Evolutionary conservation across 2,888 invertebrate species (phyloP), one percentile per base, ranked within the genome.

Genomic region (Tetrapedia diversipes): DNA sequence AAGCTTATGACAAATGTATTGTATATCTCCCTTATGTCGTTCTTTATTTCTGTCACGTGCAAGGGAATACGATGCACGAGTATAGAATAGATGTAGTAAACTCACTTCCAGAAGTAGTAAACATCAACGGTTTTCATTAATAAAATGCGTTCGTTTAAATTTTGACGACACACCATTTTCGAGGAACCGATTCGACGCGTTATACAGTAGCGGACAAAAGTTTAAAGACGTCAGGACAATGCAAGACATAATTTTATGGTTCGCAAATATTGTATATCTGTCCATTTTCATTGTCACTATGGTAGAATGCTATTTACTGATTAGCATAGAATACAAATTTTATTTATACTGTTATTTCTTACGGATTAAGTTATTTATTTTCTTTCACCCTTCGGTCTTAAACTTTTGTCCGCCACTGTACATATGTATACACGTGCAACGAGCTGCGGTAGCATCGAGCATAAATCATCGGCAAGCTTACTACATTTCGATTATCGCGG

Each of bases 11-110:
- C 43, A 41, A 43, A n/a, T 43, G 45, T 16, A 57, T n/a, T 22
- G 19, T 19, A 47, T 43, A 49, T 16, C 14, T 27, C 8, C 43
- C 16, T 43, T 41, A 34, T 70, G 57, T 47, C 32, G 56, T 22
- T 39, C 41, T 49, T 24, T 29, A 57, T 39, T 41, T 41, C 49
- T 16, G 7, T 16, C 7, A 7, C 19, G 45, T 41, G 14, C 2
- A 22, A 24, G 22, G 39, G 41, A 39, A 47, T 51, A 22, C 1
- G 47, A 56, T 10, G 19, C 14, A 16, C 4, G 16, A 70, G 7
- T 11, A 27, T 6, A 47, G 49, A 51, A 22, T 19, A n/a, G n/a
- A n/a, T n/a, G n/a, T n/a, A n/a, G n/a, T n/a, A n/a, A n/a, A n/a
- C 39, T 7, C 24, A 2, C 27, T 37, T 16, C 66, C 19, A 24